phyloP scores from a whole-genome alignment of 2,113 vertebrate genomes.

The Australoheros scitulus region DNA sequence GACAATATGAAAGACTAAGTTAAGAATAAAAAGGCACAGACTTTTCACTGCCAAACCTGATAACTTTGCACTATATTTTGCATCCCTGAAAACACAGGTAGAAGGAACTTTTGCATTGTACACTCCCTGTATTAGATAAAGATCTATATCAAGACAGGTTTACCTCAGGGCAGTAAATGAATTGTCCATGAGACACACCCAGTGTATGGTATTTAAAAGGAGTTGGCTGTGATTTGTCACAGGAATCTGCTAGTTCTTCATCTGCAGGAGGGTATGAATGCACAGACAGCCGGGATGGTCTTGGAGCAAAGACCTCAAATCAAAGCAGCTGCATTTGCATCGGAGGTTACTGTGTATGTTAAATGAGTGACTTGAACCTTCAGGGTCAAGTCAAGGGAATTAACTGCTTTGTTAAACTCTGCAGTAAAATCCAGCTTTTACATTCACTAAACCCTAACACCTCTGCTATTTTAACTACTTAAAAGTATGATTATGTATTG shows the following conservation, averaged over 20 bases:
- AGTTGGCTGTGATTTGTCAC: constrained; percentile 61
- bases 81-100: background rate
- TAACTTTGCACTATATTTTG: background rate
- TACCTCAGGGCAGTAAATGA: background rate
- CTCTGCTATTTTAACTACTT: background rate
- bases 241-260: constrained; percentile 50
- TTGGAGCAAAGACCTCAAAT: constrained; percentile 3
- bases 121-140: background rate
- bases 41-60: background rate
- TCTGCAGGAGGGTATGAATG: constrained; percentile 19
- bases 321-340: constrained; percentile 7
- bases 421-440: background rate
- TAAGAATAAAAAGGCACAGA: background rate
- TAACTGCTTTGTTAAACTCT: background rate
- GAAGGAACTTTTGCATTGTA: background rate
- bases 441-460: background rate
- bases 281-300: constrained; percentile 1
- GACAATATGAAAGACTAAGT: background rate
- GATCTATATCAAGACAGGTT: constrained; percentile 18
- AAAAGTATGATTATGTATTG: background rate
- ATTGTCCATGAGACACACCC: constrained; percentile 46
- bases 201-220: constrained; percentile 49
- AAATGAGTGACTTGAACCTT: background rate
- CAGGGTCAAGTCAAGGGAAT: background rate
- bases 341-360: background rate